phyloP scores from a whole-genome alignment of 2,797 vertebrate species.

The Otolemur crassicaudatus region DNA sequence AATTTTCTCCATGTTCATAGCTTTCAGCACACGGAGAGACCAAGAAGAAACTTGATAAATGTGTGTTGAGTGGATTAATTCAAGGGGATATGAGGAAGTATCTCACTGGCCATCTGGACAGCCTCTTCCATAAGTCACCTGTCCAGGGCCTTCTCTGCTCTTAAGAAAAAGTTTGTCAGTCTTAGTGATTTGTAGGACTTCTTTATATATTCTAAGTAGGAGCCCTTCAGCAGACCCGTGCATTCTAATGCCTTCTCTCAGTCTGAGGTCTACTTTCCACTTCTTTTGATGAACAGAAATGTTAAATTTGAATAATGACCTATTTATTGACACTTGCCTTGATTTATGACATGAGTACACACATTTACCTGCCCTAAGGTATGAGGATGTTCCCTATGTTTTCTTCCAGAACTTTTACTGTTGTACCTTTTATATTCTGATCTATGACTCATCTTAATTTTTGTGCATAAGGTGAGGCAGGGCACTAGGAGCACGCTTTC shows the following conservation, averaged over 20 bases:
- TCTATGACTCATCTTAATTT: neutral
- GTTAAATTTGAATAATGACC: neutral
- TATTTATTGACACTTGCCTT: neutral
- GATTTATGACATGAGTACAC: neutral
- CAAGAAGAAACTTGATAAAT: neutral
- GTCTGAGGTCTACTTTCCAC: neutral
- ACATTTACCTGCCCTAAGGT: neutral
- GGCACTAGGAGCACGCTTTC: neutral
- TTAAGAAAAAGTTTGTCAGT: neutral
- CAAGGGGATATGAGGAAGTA: neutral
- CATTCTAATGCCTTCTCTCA: neutral
- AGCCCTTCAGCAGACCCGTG: neutral
- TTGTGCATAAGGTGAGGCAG: neutral
- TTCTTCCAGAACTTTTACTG: neutral
- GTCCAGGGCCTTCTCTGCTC: neutral
- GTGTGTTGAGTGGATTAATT: neutral
- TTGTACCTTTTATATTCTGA: neutral
- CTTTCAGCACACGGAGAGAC: accelerated
- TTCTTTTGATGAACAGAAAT: neutral
- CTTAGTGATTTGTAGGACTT: neutral
- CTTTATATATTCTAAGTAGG: neutral
- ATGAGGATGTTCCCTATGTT: neutral
- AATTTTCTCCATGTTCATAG: neutral
- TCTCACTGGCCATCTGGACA: neutral
- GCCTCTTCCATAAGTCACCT: neutral